Conservation (phyloP, 2,888 invertebrate genomes). For the Ophonus ardosiacus region DNA sequence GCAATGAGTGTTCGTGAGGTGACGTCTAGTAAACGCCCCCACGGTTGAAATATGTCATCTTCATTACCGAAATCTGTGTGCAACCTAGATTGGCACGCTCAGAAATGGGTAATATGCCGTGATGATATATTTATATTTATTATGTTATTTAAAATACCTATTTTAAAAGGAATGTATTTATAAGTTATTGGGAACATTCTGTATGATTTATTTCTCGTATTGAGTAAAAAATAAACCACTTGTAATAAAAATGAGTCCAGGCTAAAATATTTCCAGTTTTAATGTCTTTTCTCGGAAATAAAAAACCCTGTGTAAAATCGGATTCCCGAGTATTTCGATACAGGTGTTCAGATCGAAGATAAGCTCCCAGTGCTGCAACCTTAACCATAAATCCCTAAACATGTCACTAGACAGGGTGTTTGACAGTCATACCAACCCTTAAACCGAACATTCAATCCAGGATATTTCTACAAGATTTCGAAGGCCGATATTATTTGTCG, state of each 20-base stretch:
- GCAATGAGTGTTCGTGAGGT: too few species aligned
- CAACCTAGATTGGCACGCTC: too few species aligned
- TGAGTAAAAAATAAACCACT: neutral
- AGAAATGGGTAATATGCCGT: too few species aligned
- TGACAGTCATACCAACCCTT: constrained; percentile 60
- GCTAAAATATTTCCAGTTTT: neutral
- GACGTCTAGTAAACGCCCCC: too few species aligned
- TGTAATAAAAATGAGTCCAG: neutral
- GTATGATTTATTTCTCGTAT: neutral
- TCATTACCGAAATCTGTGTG: too few species aligned
- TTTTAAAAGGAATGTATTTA: too few species aligned
- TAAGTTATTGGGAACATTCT: neutral
- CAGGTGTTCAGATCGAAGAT: constrained; percentile 61
- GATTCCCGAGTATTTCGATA: constrained; percentile 32
- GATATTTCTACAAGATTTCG: constrained; percentile 56
- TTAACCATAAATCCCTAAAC: constrained; percentile 60
- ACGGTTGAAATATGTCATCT: too few species aligned
- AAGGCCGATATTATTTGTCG: constrained; percentile 53
- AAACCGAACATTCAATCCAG: constrained; percentile 55
- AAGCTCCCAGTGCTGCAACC: constrained; percentile 56
- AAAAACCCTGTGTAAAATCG: constrained; percentile 34
- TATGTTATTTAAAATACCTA: too few species aligned
- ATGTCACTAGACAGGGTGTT: constrained; percentile 61
- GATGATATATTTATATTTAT: too few species aligned
- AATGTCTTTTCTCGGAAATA: constrained; percentile 25